Base-by-base conservation (phyloP, 2,113 vertebrate genomes). In the Ariopsis seemanni region DNA sequence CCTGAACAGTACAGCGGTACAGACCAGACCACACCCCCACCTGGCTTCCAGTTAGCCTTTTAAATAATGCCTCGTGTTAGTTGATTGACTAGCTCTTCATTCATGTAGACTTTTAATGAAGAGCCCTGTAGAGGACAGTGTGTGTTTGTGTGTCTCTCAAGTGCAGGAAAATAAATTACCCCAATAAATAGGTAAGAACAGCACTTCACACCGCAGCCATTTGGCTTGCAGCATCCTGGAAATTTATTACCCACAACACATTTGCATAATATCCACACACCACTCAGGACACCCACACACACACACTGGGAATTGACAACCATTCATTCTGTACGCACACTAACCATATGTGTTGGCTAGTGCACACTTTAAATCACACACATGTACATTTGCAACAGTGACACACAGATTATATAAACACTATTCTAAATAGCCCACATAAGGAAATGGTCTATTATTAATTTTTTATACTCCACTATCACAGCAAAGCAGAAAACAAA, bases 191-290 rank as follows among this genome's bases (percentile, higher is more conserved):
- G 57, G 25, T 34, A 18, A 86, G 63, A 65, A 67, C 86, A 83
- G 62, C 25, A 60, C 14, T 14, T 50, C 80, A 75, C 80, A 83
- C 12, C 27, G 69, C 18, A 5, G 48, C 67, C 25, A 72, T 82
- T 82, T 82, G 62, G 55, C 57, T 63, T 57, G 1, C 48, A 30
- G 81, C 81, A 58, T 87, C 80, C 58, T 34, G 81, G 58, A 87
- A 71, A 83, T 57, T 86, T 63, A 87, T 87, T 83, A 77, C 48
- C 18, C 30, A 63, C 12, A 75, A 18, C n/a, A 27, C 80, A 87
- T 87, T 83, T 83, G 77, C 81, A 87, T 83, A 81, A 82, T 69
- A 87, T 55, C 34, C 55, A 80, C 55, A 82, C 53, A 8, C 52
- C 48, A 52, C 65, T 65, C 80, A 82, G 53, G 81, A 87, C 69